Evolutionary conservation across 2,888 invertebrate genomes (phyloP).

Genomic region (Lymantria dispar): DNA sequence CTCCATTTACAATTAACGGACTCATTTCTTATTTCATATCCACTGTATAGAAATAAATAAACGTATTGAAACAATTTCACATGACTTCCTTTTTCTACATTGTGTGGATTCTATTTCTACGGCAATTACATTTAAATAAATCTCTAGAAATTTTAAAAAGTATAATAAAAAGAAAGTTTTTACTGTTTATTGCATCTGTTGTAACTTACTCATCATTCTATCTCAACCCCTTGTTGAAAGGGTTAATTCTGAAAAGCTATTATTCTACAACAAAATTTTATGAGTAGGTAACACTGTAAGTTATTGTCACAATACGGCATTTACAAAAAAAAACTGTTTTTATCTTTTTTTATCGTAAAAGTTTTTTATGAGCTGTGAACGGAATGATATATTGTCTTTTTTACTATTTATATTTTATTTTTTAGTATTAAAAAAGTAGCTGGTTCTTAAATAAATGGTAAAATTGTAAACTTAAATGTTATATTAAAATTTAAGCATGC

Average conservation of each 20-base stretch:
- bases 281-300: conserved; percentile 23
- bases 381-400: conserved; percentile 27
- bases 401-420: conserved; percentile 23
- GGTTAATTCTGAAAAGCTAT: conserved; percentile 32
- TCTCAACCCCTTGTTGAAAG: conserved; percentile 18
- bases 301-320: conserved; percentile 14
- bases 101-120: too few species aligned
- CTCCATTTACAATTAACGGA: too few species aligned
- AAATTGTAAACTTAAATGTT: too few species aligned
- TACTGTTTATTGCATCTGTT: background rate
- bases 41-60: too few species aligned
- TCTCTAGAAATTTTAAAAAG: background rate
- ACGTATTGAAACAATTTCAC: too few species aligned
- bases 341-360: conserved; percentile 21
- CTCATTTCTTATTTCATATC: too few species aligned
- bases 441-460: too few species aligned
- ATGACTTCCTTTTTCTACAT: too few species aligned
- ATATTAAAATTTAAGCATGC: too few species aligned
- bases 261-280: conserved; percentile 34
- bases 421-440: background rate
- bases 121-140: too few species aligned
- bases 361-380: conserved; percentile 30
- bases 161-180: background rate
- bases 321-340: conserved; percentile 11
- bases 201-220: background rate